Base-by-base conservation (phyloP, 2,113 vertebrate genomes). In the Rissa tridactyla region DNA sequence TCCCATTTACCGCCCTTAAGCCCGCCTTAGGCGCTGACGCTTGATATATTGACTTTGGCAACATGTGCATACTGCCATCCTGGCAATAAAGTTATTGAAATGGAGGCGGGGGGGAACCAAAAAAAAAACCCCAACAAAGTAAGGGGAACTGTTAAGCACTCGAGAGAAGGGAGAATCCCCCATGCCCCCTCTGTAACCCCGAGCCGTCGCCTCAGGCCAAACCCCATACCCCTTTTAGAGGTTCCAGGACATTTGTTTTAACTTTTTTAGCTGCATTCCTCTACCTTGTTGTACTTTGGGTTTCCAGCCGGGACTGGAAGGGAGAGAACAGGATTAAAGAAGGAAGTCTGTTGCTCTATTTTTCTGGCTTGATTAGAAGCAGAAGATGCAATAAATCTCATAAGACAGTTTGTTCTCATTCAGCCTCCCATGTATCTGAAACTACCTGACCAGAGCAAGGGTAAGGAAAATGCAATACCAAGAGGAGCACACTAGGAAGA, bases 301-400 rank as follows among this genome's bases (percentile, higher is more conserved):
- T 90, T 95, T 94, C 93, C 78, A 97, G 87, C 82, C 1, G 2
- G 79, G 89, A 91, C 47, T 80, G 87, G 93, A 96, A 95, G 51
- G 71, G 64, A 96, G 60, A 95, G 78, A 85, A 83, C 75, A 82
- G 71, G 71, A 91, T 91, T 91, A 88, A 11, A 94, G 68, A 85
- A 92, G 60, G 55, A 92, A 91, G 91, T 32, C 78, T 94, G 82
- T 78, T 96, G 91, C 64, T 88, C 38, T 91, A 34, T 91, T 91
- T 95, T 94, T 90, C 82, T 90, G 78, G 55, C 51, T 95, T 94
- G 84, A 95, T 94, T 94, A 96, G 87, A 95, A 97, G 89, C 95
- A 97, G 96, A 91, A 97, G 66, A 90, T 70, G 89, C 58, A 94
- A 95, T 94, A 95, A 97, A 95, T 95, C 86, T 94, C 86, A 72